phyloP scores from a whole-genome alignment of 2,888 invertebrate genomes.

The Phortica okadai region DNA sequence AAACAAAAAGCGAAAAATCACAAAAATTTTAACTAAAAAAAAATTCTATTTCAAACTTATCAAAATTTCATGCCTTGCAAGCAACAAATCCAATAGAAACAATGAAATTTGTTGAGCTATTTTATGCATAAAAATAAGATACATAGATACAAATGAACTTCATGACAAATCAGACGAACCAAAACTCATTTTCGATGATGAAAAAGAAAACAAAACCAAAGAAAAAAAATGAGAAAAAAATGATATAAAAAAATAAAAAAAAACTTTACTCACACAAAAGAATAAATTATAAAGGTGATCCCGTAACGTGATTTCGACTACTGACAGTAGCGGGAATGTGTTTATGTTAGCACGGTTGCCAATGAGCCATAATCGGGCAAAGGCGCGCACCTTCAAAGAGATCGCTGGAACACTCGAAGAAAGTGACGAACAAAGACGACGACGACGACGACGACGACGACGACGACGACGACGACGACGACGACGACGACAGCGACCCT shows the following conservation, averaged over 20 bases:
- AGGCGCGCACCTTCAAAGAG: background rate
- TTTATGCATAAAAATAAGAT: background rate
- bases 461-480: background rate
- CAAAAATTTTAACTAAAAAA: too few species aligned
- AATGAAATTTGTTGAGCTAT: background rate
- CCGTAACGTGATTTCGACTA: too few species aligned
- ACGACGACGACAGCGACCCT: background rate
- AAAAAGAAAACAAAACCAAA: background rate
- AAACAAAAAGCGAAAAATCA: background rate
- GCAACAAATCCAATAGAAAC: background rate
- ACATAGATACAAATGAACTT: too few species aligned
- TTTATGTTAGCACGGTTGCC: background rate
- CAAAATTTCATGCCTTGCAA: background rate
- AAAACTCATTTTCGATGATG: too few species aligned
- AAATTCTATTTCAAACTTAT: background rate
- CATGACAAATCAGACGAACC: too few species aligned
- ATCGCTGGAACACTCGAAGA: background rate
- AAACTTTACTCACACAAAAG: background rate
- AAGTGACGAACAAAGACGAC: background rate
- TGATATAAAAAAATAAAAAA: background rate
- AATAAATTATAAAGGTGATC: too few species aligned
- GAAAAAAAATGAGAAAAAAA: background rate
- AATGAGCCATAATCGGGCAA: background rate
- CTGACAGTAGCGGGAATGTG: too few species aligned
- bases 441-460: background rate